These are phyloP conservation scores for Pheosia tremula DNA, from an alignment of 2,888 invertebrate genomes.

Conservation along the genomic window DNA sequence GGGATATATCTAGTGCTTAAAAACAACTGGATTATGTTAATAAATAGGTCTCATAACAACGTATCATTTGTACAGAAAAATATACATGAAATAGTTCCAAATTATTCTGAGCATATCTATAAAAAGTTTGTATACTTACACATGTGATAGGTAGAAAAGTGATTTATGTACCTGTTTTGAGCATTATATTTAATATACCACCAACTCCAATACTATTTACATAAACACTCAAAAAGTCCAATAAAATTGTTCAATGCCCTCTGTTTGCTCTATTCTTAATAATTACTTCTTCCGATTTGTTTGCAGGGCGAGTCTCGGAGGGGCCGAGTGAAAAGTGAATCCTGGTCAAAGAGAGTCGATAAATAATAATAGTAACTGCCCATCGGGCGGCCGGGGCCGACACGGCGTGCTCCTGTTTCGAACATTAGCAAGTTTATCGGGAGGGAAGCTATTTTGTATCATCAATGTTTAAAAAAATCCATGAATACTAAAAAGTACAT, in stretches of 20 bases:
- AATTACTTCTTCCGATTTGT: conserved; percentile 83
- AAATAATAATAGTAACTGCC: conserved; percentile 82
- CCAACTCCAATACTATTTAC: conserved; percentile 27
- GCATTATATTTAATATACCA: not conserved
- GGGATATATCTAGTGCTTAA: not conserved
- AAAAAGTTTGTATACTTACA: too few species aligned
- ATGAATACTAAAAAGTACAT: too few species aligned
- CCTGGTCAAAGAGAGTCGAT: conserved; percentile 70
- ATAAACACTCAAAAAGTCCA: conserved; percentile 53
- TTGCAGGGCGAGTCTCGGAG: conserved; percentile 55
- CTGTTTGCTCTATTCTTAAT: conserved; percentile 81
- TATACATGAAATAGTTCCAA: too few species aligned
- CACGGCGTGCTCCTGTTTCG: conserved; percentile 36
- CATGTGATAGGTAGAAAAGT: not conserved
- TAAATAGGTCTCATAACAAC: too few species aligned
- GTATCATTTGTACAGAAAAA: too few species aligned
- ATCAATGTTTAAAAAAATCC: not conserved
- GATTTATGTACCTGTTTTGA: not conserved
- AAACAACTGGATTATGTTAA: too few species aligned
- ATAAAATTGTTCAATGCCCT: conserved; percentile 65
- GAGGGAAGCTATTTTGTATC: not conserved
- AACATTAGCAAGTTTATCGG: conserved; percentile 1
- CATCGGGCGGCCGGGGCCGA: conserved; percentile 66
- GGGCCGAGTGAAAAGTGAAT: conserved; percentile 73
- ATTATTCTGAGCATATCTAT: too few species aligned